These are phyloP conservation scores for Sinocyclocheilus rhinocerous DNA, from an alignment of 2,113 vertebrate species.

Conservation along the genomic window DNA sequence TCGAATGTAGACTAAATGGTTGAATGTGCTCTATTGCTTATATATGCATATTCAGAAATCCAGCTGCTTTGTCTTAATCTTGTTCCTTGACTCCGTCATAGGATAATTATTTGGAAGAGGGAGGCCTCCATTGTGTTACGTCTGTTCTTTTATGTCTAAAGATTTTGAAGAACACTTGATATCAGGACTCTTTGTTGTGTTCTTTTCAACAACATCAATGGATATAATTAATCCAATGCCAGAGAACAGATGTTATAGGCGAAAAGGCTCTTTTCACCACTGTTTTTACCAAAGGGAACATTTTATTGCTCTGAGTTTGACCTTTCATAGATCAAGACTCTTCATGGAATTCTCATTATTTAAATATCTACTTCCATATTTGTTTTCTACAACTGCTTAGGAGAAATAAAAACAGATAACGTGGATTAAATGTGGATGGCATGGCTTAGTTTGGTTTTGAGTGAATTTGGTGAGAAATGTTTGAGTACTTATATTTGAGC, in stretches of 20 bases:
- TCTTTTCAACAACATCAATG: constrained; percentile 13
- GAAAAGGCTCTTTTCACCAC: background rate
- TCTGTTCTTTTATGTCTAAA: background rate
- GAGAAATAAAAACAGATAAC: background rate
- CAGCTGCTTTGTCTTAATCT: constrained; percentile 17
- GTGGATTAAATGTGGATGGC: background rate
- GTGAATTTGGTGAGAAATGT: background rate
- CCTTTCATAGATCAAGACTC: background rate
- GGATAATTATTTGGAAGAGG: constrained; percentile 9
- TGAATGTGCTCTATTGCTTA: background rate
- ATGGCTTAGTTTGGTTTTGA: background rate
- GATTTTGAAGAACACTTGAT: constrained; percentile 16
- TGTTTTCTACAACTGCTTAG: background rate
- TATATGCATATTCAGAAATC: background rate
- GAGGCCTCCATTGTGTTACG: background rate
- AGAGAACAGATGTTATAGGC: constrained; percentile 13
- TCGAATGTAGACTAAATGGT: constrained; percentile 4
- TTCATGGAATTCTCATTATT: background rate
- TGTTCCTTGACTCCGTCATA: background rate
- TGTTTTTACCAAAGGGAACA: background rate
- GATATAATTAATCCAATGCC: constrained; percentile 18
- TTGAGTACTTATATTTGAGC: background rate
- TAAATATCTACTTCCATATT: background rate
- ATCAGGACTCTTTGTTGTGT: constrained; percentile 5
- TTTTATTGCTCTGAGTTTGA: background rate